Conservation (phyloP, 2,797 vertebrate species). For the Lacerta agilis region DNA sequence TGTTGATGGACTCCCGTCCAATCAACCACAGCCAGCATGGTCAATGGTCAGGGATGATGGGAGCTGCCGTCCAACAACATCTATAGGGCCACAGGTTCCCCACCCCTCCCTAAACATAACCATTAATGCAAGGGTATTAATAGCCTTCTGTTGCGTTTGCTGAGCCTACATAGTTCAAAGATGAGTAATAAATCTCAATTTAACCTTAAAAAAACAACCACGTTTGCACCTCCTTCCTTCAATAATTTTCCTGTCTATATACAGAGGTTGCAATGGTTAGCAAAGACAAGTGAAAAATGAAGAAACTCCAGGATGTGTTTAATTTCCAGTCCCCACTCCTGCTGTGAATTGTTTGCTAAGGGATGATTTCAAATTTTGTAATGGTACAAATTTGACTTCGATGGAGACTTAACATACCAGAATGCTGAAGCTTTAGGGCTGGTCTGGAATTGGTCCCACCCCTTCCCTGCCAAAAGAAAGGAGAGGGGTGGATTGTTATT, state of each 20-base stretch:
- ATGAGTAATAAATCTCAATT: constrained; percentile 57
- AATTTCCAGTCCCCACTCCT: constrained; percentile 63
- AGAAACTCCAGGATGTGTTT: constrained; percentile 70
- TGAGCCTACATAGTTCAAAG: constrained; percentile 29
- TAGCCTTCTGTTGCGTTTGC: neutral
- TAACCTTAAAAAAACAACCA: constrained; percentile 43
- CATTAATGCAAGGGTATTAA: neutral
- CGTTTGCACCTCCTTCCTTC: constrained; percentile 55
- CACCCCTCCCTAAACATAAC: neutral
- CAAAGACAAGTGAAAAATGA: constrained; percentile 57
- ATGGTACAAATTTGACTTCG: constrained; percentile 66
- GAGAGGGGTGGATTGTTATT: constrained; percentile 34
- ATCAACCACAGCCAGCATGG: too few species aligned
- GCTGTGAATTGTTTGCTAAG: constrained; percentile 54
- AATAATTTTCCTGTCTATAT: constrained; percentile 60
- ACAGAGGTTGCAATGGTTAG: constrained; percentile 55
- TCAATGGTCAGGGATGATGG: too few species aligned
- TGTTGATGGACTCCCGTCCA: too few species aligned
- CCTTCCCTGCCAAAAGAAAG: constrained; percentile 44
- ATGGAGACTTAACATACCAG: constrained; percentile 47
- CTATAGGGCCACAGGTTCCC: too few species aligned
- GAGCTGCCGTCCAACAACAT: too few species aligned
- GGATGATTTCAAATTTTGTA: constrained; percentile 53
- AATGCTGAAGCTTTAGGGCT: constrained; percentile 46
- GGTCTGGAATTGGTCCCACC: constrained; percentile 61